Evolutionary conservation across 1,140 invertebrate genomes (phyloP), one percentile per base, ranked within the genome.

Genomic region (Oncopeltus fasciatus): DNA sequence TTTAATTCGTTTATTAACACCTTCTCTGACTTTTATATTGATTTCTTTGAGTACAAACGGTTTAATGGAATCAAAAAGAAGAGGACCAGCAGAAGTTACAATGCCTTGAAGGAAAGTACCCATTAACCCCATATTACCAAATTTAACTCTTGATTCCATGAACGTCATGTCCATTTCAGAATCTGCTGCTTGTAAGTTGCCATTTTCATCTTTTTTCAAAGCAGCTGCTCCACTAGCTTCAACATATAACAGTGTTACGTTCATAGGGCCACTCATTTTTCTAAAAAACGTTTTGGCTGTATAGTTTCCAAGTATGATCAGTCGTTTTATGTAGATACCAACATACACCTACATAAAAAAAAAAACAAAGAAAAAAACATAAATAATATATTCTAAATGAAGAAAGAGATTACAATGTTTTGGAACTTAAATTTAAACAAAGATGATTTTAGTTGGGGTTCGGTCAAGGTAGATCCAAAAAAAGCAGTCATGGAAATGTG

Each of bases 21-120:
- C 67, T 12, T 53, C 18, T 18, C 60, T n/a, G 21, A 70, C 61
- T 59, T 65, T 67, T 11, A 58, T 61, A 53, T 67, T 68, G 18
- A 70, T 60, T 74, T 90, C 83, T 64, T 79, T 80, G 2, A 90
- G 73, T 64, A 92, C 82, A 59, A 86, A 86, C 0, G 88, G 88
- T 69, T 91, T 91, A 61, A 91, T 86, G 14, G 84, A 85, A 68
- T 91, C 87, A 67, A 92, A 92, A 0, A 92, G 76, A 49, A 89
- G 82, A n/a, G 80, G 80, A 0, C 87, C 87, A 0, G 89, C 77
- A 0, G 87, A 85, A 70, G 90, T 90, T 4, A 90, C 78, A 27
- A 90, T 74, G 1, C 85, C 78, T 68, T 90, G 87, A 63, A 90
- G 83, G 61, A 90, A 77, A 20, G 78, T 75, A 0, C 83, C 85